Conservation (phyloP, 2,888 invertebrate genomes). For the Philopedon plagiatum region DNA sequence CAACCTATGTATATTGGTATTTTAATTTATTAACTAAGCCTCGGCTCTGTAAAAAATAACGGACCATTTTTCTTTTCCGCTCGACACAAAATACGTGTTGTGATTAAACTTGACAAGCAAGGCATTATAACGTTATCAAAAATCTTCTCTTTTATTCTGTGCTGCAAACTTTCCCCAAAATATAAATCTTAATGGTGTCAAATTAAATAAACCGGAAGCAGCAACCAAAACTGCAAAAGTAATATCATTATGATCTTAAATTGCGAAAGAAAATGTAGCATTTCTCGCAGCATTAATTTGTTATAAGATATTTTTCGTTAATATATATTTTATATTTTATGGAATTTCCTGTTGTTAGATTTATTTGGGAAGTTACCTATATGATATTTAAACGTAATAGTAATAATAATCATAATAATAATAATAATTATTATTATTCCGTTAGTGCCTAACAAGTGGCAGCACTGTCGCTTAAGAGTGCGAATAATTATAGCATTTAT, state of each 20-base stretch:
- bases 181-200: conserved; percentile 22
- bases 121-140: conserved; percentile 18
- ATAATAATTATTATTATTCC: too few relatives aligned
- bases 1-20: background rate
- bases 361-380: too few relatives aligned
- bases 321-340: too few relatives aligned
- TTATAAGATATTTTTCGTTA: background rate
- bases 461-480: too few relatives aligned
- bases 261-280: background rate
- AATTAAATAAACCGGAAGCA: conserved; percentile 21
- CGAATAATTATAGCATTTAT: too few relatives aligned
- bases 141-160: conserved; percentile 17
- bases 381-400: too few relatives aligned
- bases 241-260: conserved; percentile 14
- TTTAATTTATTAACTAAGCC: conserved; percentile 1
- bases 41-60: background rate
- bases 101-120: conserved; percentile 12
- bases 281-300: background rate
- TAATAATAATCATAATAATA: too few relatives aligned
- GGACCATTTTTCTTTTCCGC: conserved; percentile 10
- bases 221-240: conserved; percentile 10
- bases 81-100: conserved; percentile 8
- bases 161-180: conserved; percentile 4
- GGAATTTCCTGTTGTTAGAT: too few relatives aligned
- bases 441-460: too few relatives aligned